Evolutionary conservation across 2,113 vertebrate genomes (phyloP).

Genomic region (Macroglossus sobrinus): DNA sequence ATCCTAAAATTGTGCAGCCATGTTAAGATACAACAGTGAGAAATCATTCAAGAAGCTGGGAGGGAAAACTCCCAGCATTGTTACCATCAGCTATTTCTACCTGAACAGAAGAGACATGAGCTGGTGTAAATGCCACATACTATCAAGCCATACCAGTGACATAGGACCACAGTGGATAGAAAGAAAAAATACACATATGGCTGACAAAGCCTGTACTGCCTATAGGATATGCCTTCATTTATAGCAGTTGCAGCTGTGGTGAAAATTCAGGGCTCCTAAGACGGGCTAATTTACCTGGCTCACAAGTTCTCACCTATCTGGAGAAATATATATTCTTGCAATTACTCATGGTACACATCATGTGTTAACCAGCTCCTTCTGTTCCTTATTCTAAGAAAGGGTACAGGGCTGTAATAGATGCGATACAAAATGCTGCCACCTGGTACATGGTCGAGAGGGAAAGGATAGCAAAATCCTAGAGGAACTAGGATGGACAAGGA

Average conservation of each 20-base stretch:
- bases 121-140: neutral
- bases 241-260: neutral
- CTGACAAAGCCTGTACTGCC: neutral
- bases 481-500: neutral
- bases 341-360: neutral
- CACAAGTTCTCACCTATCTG: neutral
- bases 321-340: neutral
- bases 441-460: neutral
- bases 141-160: neutral
- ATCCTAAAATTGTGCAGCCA: neutral
- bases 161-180: neutral
- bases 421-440: neutral
- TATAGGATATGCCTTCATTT: neutral
- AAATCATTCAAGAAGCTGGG: neutral
- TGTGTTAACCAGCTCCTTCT: neutral
- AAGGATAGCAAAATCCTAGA: neutral
- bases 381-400: neutral
- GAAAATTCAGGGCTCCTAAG: neutral
- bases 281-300: neutral
- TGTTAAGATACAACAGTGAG: neutral
- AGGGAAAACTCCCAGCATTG: neutral
- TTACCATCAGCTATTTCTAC: neutral
- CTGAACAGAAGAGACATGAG: neutral
- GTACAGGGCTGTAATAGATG: neutral
- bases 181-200: neutral